A percentile compares a stretch with the other conserved stretches of the same genome.
Evolutionary conservation across 2,888 invertebrate species (phyloP).

Genomic region (Aphodius granarius): DNA sequence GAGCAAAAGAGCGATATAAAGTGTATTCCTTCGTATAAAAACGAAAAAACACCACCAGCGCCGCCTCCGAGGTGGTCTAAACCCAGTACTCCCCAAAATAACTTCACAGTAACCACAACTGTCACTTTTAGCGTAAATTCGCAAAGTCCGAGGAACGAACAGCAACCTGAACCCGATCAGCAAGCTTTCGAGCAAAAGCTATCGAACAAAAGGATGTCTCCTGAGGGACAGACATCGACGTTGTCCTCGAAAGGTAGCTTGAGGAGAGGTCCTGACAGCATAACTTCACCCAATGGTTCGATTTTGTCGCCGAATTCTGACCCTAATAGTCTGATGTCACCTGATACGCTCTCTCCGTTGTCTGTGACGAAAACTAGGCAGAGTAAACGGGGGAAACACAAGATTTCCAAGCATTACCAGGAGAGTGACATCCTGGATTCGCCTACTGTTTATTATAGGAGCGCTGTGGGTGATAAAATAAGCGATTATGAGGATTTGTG

Average conservation of each 20-base stretch:
- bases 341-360: slow-evolving; percentile 51
- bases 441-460: slow-evolving; percentile 79
- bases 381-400: slow-evolving; percentile 60
- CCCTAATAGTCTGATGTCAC: slow-evolving; percentile 54
- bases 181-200: too few relatives aligned
- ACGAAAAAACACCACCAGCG: slow-evolving; percentile 70
- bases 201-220: slow-evolving; percentile 64
- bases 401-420: slow-evolving; percentile 74
- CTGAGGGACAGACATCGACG: slow-evolving; percentile 69
- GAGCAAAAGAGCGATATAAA: slow-evolving; percentile 35
- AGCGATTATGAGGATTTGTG: slow-evolving; percentile 96
- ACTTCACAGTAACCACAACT: slow-evolving; percentile 84
- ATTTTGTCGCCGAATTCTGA: slow-evolving; percentile 54
- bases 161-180: slow-evolving; percentile 54
- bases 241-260: slow-evolving; percentile 70
- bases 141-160: slow-evolving; percentile 48
- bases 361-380: slow-evolving; percentile 61
- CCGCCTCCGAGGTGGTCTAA: slow-evolving; percentile 87
- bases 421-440: slow-evolving; percentile 84
- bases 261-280: slow-evolving; percentile 55
- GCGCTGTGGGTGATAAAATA: slow-evolving; percentile 86
- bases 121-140: slow-evolving; percentile 79
- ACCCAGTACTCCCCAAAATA: slow-evolving; percentile 66
- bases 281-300: slow-evolving; percentile 46
- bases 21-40: slow-evolving; percentile 40